phyloP scores from a whole-genome alignment of 2,888 invertebrate species.

The Calephelis perditalis region DNA sequence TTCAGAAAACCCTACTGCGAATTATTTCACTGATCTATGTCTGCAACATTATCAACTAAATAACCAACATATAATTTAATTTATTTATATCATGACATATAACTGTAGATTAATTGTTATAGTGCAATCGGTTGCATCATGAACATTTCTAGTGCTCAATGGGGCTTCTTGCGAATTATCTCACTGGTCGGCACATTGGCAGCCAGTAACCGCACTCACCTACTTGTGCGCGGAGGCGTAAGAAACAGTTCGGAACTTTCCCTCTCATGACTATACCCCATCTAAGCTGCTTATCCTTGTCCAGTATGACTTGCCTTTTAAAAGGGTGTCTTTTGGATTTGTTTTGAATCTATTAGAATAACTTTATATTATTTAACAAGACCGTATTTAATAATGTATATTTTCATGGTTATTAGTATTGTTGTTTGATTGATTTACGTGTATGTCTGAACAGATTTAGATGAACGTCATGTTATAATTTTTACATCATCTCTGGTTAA shows the following conservation, averaged over 20 bases:
- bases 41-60: no score
- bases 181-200: constrained; percentile 71
- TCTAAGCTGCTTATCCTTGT: constrained; percentile 33
- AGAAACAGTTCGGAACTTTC: constrained; percentile 66
- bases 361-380: no score
- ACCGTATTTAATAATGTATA: no score
- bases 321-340: background rate
- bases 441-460: no score
- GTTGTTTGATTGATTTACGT: no score
- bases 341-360: no score
- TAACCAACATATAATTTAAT: background rate
- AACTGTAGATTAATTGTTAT: background rate
- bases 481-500: no score
- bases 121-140: constrained; percentile 35
- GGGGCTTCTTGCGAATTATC: constrained; percentile 68
- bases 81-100: background rate
- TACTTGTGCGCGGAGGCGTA: constrained; percentile 69
- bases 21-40: constrained; percentile 62
- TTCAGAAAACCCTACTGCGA: constrained; percentile 53
- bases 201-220: constrained; percentile 71
- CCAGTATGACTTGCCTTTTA: background rate
- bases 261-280: constrained; percentile 68
- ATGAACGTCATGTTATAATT: no score
- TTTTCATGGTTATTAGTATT: no score
- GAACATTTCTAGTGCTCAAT: constrained; percentile 51